phyloP scores from a whole-genome alignment of 2,113 vertebrate genomes.

The Sylvia atricapilla region DNA sequence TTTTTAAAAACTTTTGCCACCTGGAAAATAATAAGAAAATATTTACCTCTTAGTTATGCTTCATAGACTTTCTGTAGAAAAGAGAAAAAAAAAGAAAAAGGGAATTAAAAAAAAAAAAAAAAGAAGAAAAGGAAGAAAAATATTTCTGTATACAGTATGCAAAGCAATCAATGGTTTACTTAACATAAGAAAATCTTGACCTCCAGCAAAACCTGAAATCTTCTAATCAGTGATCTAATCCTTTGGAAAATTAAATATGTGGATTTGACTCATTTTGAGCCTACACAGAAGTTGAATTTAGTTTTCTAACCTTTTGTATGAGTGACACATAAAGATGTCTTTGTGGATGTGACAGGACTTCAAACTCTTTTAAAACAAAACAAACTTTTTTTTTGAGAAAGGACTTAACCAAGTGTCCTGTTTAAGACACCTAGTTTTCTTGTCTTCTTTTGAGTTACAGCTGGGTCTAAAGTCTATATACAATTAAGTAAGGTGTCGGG shows the following conservation, averaged over 20 bases:
- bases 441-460: neutral
- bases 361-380: neutral
- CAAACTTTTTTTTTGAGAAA: neutral
- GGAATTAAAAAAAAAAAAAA: accelerated
- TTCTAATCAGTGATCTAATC: neutral
- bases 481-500: neutral
- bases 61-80: neutral
- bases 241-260: neutral
- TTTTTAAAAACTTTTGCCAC: neutral
- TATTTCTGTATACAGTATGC: neutral
- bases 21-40: neutral
- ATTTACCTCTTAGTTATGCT: neutral
- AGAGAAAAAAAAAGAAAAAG: neutral
- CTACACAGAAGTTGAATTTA: neutral
- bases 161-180: neutral
- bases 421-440: neutral
- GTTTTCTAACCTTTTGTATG: neutral
- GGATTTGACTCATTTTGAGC: neutral
- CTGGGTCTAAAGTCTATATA: neutral
- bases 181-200: neutral
- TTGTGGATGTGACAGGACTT: neutral
- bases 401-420: neutral
- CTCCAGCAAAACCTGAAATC: neutral
- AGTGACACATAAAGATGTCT: neutral
- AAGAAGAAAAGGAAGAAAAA: neutral